Evolutionary conservation across 2,113 vertebrate genomes (phyloP).

Genomic region (Brachyhypopomus occidentalis): DNA sequence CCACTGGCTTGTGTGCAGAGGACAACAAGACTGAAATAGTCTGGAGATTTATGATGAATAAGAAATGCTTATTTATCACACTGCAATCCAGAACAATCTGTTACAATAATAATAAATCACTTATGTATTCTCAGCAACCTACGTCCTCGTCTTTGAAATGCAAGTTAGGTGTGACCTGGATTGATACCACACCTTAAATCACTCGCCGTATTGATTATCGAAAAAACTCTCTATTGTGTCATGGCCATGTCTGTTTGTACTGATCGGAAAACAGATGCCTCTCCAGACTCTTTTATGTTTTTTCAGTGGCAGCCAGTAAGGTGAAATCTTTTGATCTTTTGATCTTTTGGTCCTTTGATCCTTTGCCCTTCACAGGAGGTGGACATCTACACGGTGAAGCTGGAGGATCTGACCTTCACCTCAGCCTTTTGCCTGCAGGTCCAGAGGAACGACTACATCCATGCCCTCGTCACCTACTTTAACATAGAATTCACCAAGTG

Average conservation of each 20-base stretch:
- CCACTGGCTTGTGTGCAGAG: not conserved
- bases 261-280: too few species aligned
- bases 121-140: too few species aligned
- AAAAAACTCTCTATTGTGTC: too few species aligned
- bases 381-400: slow-evolving; percentile 95
- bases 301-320: too few species aligned
- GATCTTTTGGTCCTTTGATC: slow-evolving; percentile 4
- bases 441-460: slow-evolving; percentile 94
- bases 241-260: too few species aligned
- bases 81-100: not conserved
- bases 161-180: too few species aligned
- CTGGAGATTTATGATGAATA: not conserved
- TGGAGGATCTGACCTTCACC: slow-evolving; percentile 90
- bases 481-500: slow-evolving; percentile 99
- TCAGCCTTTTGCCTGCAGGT: slow-evolving; percentile 96
- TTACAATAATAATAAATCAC: too few species aligned
- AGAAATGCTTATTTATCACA: not conserved
- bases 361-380: slow-evolving; percentile 83
- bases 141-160: too few species aligned
- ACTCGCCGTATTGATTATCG: too few species aligned
- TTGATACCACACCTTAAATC: too few species aligned
- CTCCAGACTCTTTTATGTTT: too few species aligned
- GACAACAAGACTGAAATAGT: not conserved
- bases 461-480: slow-evolving; percentile 95
- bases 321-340: not conserved